Conservation (phyloP, 2,888 invertebrate genomes). For the Timandra comae region DNA sequence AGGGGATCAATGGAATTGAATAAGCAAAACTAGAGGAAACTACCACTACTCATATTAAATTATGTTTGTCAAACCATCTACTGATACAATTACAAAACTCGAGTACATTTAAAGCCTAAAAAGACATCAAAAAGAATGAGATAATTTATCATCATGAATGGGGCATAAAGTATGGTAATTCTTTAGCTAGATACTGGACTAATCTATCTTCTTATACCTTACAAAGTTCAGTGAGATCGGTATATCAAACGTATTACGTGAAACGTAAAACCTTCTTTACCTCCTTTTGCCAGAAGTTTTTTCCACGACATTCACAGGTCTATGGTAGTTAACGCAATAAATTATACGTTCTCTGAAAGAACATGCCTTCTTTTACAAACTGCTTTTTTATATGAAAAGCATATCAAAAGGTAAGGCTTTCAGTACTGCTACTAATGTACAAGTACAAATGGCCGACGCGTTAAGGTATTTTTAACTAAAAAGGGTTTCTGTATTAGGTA, state of each 20-base stretch:
- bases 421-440: constrained; percentile 35
- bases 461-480: constrained; percentile 9
- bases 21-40: too few relatives aligned
- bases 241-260: constrained; percentile 7
- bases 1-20: too few relatives aligned
- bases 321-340: constrained; percentile 41
- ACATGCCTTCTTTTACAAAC: constrained; percentile 32
- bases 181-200: too few relatives aligned
- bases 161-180: too few relatives aligned
- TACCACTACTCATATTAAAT: too few relatives aligned
- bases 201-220: too few relatives aligned
- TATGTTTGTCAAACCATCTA: too few relatives aligned
- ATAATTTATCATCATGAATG: too few relatives aligned
- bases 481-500: constrained; percentile 1
- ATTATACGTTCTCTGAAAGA: constrained; percentile 46
- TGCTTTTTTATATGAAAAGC: constrained; percentile 26
- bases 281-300: constrained; percentile 19
- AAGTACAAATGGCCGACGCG: constrained; percentile 31
- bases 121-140: too few relatives aligned
- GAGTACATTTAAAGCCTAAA: too few relatives aligned
- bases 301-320: constrained; percentile 33
- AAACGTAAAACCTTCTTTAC: constrained; percentile 6
- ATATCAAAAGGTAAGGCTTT: too few relatives aligned
- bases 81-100: too few relatives aligned
- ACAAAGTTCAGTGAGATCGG: not conserved